Evolutionary conservation across 2,113 vertebrate species (phyloP).

Genomic region (Gulo gulo): DNA sequence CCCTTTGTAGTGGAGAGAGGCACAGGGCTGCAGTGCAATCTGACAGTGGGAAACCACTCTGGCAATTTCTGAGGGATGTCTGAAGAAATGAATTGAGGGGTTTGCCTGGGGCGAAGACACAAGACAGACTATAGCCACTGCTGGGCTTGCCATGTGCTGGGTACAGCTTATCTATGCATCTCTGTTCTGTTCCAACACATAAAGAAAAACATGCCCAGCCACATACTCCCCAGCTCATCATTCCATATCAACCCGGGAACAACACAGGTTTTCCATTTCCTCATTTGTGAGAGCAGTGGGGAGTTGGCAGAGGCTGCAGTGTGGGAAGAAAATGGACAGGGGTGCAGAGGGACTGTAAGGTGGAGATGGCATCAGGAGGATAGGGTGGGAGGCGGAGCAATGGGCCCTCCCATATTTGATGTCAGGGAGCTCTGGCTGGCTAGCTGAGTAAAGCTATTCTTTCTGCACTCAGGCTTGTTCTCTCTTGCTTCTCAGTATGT

Average conservation of each 20-base stretch:
- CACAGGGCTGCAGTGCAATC: neutral
- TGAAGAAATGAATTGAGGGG: neutral
- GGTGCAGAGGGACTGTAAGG: neutral
- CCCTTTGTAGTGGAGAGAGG: neutral
- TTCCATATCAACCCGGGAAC: neutral
- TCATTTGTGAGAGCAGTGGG: neutral
- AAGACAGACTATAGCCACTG: neutral
- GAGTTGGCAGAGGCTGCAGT: neutral
- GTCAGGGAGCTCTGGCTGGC: too few relatives aligned
- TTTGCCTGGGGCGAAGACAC: neutral
- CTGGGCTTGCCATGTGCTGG: neutral
- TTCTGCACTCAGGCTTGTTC: neutral
- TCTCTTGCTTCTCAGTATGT: neutral
- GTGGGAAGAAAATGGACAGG: neutral
- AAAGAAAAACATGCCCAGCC: slow-evolving; percentile 21
- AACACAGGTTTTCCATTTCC: slow-evolving; percentile 13
- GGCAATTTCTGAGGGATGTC: slow-evolving; percentile 18
- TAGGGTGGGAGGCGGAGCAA: neutral
- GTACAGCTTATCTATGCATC: neutral
- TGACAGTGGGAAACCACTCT: neutral
- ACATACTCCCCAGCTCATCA: neutral
- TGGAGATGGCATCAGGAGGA: neutral
- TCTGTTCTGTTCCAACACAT: slow-evolving; percentile 62
- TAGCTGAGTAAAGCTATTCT: neutral
- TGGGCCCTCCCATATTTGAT: neutral